These are phyloP conservation scores for Rhabditoides inermis DNA, from an alignment of 2,888 invertebrate species.

Conservation along the genomic window DNA sequence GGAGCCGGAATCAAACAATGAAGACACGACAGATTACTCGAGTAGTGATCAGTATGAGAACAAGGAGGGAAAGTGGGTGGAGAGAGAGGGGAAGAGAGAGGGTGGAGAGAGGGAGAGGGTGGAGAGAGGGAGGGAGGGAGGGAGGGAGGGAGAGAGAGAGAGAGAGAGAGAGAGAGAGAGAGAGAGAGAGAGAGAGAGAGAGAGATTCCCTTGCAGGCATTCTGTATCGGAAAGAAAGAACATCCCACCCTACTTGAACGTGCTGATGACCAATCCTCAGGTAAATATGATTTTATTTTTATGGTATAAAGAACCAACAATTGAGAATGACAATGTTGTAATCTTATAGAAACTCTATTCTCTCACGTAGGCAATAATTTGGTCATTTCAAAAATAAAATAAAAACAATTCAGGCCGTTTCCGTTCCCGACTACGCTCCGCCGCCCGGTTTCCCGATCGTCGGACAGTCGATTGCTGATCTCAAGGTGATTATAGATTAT, in stretches of 20 bases:
- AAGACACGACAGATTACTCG: conserved; percentile 50
- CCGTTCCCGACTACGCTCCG: too few species aligned
- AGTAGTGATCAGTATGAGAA: conserved; percentile 35
- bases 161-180: background rate
- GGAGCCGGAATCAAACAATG: conserved; percentile 46
- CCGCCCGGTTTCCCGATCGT: too few species aligned
- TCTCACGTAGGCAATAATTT: too few species aligned
- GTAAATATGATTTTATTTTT: conserved; percentile 14
- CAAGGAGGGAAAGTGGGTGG: background rate
- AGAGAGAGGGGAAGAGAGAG: background rate
- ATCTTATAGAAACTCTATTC: too few species aligned
- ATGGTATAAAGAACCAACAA: too few species aligned
- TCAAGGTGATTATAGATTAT: too few species aligned
- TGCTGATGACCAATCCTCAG: conserved; percentile 41
- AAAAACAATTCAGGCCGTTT: too few species aligned
- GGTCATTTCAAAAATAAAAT: too few species aligned
- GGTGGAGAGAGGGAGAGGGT: background rate
- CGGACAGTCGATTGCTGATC: too few species aligned
- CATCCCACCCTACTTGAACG: conserved; percentile 28
- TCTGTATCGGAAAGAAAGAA: too few species aligned
- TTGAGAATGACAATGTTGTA: too few species aligned
- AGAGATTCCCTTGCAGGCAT: background rate
- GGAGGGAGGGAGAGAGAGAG: background rate
- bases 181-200: background rate
- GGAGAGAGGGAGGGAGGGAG: background rate